Base-by-base conservation (phyloP, 37 sponge, comb jelly and placozoan genomes). In the Spongilla lacustris region DNA sequence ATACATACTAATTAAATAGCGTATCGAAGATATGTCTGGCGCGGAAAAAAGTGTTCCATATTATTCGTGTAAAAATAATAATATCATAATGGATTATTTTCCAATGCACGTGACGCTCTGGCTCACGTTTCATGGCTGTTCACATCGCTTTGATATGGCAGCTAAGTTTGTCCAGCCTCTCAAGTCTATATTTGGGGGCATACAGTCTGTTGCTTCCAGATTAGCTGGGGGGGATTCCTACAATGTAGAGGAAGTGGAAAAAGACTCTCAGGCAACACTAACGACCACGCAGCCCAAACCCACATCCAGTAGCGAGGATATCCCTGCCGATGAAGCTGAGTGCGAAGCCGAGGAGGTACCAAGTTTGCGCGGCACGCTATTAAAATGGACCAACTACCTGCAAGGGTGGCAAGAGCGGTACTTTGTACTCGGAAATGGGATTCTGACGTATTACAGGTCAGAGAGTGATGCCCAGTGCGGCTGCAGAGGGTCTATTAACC, bases 371-470 rank as follows among this genome's bases (percentile, higher is more conserved):
- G 96, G 96, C 12, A 70, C 77, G 1, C 87, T 97, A 17, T 78
- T 87, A 21, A 97, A 97, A 68, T 97, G 98, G 98, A 97, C 98
- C 38, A 97, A 97, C 85, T 97, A 94, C 87, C 80, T 97, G 12
- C 93, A 92, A 50, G 98, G 98, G 0, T 97, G 98, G 98, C 98
- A 97, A 85, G 94, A 95, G 28, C 93, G 98, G 12, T 95, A 87
- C 73, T 80, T 97, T 34, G 83, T 95, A 6, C 79, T 97, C 2
- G 79, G 67, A 12, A 87, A 91, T 10, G 98, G 98, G 24, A 85
- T 91, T 12, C 58, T 97, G 66, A 85, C 93, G 14, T 97, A 97
- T 79, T 97, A 87, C 86, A 95, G 93, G 75, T 93, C 96, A 0
- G 96, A 95, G 75, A n/a, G 69, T 5, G 98, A 97, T 83, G 87